Conservation (phyloP, 2,888 invertebrate species). For the Calliphora vomitoria region DNA sequence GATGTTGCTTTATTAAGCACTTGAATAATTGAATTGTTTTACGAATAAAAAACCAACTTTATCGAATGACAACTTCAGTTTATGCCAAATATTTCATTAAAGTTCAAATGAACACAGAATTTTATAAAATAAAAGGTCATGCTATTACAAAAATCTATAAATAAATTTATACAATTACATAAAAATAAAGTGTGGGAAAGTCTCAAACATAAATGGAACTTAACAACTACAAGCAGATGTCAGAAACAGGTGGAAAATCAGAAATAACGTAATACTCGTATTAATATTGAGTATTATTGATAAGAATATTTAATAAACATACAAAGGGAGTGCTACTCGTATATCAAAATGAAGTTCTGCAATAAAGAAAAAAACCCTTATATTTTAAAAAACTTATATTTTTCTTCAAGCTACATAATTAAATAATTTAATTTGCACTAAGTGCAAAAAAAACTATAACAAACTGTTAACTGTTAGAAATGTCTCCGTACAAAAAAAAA, state of each 20-base stretch:
- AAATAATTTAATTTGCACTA: not conserved
- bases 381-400: not conserved
- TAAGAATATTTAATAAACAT: not conserved
- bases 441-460: not conserved
- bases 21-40: no score
- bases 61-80: not conserved
- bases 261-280: slow-evolving; percentile 2
- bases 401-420: not conserved
- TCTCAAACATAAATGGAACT: not conserved
- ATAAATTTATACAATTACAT: slow-evolving; percentile 4
- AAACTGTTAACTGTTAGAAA: not conserved
- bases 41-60: not conserved
- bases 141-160: not conserved
- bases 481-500: not conserved
- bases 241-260: slow-evolving; percentile 1
- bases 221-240: not conserved
- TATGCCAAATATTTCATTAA: not conserved
- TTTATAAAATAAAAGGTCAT: slow-evolving; percentile 10
- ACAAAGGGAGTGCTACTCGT: not conserved
- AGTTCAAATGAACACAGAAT: not conserved
- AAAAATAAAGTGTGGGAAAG: slow-evolving; percentile 14
- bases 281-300: not conserved
- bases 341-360: not conserved
- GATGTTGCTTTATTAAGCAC: no score
- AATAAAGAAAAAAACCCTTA: not conserved